Percentiles rank a stretch among this genome's conserved stretches.
Conservation (phyloP, 1,140 invertebrate genomes). For the Cotesia glomerata region DNA sequence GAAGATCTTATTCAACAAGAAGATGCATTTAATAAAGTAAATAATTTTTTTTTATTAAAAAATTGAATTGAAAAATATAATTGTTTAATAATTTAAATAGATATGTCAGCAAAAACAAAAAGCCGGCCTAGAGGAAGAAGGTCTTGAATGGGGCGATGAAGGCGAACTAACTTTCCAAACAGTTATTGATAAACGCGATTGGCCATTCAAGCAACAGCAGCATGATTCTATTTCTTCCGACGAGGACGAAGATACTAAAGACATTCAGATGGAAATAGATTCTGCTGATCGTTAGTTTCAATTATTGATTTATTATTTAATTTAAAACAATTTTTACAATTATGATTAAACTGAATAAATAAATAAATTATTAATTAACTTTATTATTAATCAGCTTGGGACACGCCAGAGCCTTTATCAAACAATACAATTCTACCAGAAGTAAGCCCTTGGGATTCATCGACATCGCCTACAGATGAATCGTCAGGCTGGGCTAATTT, state of each 20-base stretch:
- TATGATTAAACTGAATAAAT: too few relatives aligned
- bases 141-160: constrained; percentile 54
- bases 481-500: constrained; percentile 56
- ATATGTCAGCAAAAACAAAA: constrained; percentile 52
- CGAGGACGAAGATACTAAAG: constrained; percentile 56
- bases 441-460: constrained; percentile 52
- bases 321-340: background rate
- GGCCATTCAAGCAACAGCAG: constrained; percentile 46
- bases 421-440: constrained; percentile 37
- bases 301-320: background rate
- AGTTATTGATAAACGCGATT: constrained; percentile 60
- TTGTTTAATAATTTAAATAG: constrained; percentile 28
- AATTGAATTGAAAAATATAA: background rate
- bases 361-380: too few relatives aligned
- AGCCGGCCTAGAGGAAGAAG: constrained; percentile 45
- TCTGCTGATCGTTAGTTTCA: constrained; percentile 57
- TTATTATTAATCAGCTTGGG: constrained; percentile 43
- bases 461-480: constrained; percentile 42
- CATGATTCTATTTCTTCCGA: constrained; percentile 59
- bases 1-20: constrained; percentile 63
- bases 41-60: constrained; percentile 26
- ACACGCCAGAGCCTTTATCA: constrained; percentile 39
- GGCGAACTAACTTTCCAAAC: constrained; percentile 60
- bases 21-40: constrained; percentile 68
- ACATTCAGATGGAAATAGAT: constrained; percentile 63